Evolutionary conservation across 2,113 vertebrate genomes (phyloP).

Genomic region (Osmerus eperlanus): DNA sequence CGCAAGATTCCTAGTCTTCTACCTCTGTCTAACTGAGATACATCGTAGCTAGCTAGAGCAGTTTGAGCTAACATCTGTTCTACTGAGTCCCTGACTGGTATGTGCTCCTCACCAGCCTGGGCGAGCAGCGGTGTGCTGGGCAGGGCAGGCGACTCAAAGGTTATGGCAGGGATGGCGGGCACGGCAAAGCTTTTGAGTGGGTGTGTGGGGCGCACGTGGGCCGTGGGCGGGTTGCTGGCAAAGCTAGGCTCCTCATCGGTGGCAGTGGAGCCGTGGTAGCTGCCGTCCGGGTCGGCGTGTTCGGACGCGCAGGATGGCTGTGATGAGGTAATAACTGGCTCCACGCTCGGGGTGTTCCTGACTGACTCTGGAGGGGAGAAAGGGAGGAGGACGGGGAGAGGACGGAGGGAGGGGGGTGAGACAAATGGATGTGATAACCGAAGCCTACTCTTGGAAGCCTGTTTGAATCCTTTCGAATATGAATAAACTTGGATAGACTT

Average conservation of each 20-base stretch:
- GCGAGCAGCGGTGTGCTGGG: slow-evolving; percentile 88
- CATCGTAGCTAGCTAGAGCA: no score
- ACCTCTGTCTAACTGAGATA: neutral
- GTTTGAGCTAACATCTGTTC: no score
- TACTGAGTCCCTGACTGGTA: no score
- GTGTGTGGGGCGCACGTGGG: slow-evolving; percentile 88
- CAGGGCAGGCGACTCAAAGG: slow-evolving; percentile 81
- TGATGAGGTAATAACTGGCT: slow-evolving; percentile 82
- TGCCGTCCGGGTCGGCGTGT: slow-evolving; percentile 82
- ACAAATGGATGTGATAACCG: no score
- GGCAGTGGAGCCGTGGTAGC: slow-evolving; percentile 80
- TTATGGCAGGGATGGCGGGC: slow-evolving; percentile 75
- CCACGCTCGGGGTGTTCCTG: slow-evolving; percentile 90
- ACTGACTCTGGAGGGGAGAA: slow-evolving; percentile 79
- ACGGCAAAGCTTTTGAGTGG: slow-evolving; percentile 96
- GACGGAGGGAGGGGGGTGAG: no score
- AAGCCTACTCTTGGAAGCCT: no score
- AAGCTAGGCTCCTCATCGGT: slow-evolving; percentile 88
- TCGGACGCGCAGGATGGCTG: slow-evolving; percentile 82
- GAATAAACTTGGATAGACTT: no score
- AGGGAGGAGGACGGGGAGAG: neutral
- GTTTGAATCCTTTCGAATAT: no score
- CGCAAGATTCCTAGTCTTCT: neutral
- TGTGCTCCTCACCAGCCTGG: slow-evolving; percentile 79
- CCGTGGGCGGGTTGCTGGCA: slow-evolving; percentile 76